Evolutionary conservation across 2,797 vertebrate genomes (phyloP), one percentile per base, ranked within the genome.

Genomic region (Enteromius viviparus): DNA sequence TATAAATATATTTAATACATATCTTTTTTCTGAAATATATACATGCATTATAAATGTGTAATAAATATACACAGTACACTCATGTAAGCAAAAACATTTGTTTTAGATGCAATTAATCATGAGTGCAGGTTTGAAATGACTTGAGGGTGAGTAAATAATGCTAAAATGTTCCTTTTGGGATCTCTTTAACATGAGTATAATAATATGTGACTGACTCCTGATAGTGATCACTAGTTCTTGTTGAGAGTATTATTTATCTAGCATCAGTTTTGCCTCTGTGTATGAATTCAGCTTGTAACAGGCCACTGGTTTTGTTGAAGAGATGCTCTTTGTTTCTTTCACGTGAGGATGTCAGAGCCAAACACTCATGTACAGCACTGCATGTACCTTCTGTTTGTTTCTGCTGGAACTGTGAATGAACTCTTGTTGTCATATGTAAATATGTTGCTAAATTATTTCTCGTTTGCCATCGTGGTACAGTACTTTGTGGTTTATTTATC

Each of bases 401-500:
- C 77, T 68, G 62, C 47, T 53, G 62, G 53, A 68, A 76, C 71
- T 82, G 80, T 75, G 49, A 40, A 34, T 55, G 47, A 10, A 71
- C 45, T 60, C 58, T n/a, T n/a, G n/a, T n/a, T n/a, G n/a, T n/a
- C n/a, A n/a, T n/a, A n/a, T n/a, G 34, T 34, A 72, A 78, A 81
- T 69, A 45, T 74, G 60, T 78, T 64, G 45, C 51, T 78, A 84
- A 78, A 64, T 78, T 78, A 37, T 71, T 79, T 64, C 23, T 32
- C 29, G 47, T 40, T 74, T 72, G 81, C 65, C 49, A 83, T 69
- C 11, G 58, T 21, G 45, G 40, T 42, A 42, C 40, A 11, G 68
- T 66, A 29, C 66, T 32, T 47, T 26, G 79, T 19, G 23, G 40
- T 42, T 42, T 42, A 37, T 58, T 42, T 32, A 71, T 55, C 51